These are phyloP conservation scores for Aphrocallistes beatrix DNA, from an alignment of 37 sponge, comb jelly and placozoan species.

Conservation along the genomic window DNA sequence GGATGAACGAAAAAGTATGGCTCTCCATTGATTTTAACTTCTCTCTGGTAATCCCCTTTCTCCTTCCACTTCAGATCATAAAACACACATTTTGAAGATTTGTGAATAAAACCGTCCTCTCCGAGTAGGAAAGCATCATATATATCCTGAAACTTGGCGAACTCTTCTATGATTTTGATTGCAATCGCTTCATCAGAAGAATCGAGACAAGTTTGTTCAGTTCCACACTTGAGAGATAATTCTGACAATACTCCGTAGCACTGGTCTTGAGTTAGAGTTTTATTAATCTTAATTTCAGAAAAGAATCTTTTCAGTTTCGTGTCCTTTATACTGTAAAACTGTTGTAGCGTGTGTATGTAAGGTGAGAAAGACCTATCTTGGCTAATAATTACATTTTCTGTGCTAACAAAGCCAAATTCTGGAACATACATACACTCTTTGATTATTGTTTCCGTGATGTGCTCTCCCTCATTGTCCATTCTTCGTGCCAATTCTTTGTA, in stretches of 20 bases:
- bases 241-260: background rate
- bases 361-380: slow-evolving; percentile 4
- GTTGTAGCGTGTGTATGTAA: background rate
- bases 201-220: too few species aligned
- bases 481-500: background rate
- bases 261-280: background rate
- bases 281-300: background rate
- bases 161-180: background rate
- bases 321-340: background rate
- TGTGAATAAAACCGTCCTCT: background rate
- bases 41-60: background rate
- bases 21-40: background rate
- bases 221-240: too few species aligned
- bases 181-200: background rate
- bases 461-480: background rate
- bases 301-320: background rate
- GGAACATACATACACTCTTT: background rate
- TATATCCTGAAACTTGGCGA: too few species aligned
- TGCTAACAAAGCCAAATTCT: background rate
- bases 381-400: background rate
- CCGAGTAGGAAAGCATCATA: background rate
- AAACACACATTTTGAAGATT: background rate
- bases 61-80: background rate
- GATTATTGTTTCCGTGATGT: background rate
- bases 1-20: background rate